Percentiles rank a stretch among this genome's conserved stretches.
phyloP scores from a whole-genome alignment of 2,888 invertebrate species.

The Drosophila eohydei region DNA sequence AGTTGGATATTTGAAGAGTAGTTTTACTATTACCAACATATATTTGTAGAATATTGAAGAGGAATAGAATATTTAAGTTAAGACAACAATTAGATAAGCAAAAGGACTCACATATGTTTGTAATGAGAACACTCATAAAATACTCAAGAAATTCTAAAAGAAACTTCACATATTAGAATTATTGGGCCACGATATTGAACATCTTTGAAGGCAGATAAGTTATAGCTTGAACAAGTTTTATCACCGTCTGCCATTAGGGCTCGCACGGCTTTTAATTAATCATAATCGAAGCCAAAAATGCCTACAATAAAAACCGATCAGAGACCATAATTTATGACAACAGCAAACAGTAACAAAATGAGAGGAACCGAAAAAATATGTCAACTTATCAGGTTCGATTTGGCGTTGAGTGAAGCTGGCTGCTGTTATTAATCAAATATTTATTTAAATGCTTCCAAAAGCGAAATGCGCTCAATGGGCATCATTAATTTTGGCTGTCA shows the following conservation, averaged over 20 bases:
- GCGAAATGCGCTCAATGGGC: conserved; percentile 45
- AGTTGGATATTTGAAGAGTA: background rate
- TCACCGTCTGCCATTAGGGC: conserved; percentile 11
- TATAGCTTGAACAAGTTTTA: conserved; percentile 10
- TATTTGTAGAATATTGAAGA: background rate
- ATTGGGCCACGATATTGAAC: background rate
- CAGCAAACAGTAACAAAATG: background rate
- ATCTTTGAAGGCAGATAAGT: conserved; percentile 4
- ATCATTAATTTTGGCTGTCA: conserved; percentile 74
- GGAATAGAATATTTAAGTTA: background rate
- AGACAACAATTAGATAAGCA: background rate
- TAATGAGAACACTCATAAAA: background rate
- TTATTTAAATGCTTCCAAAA: conserved; percentile 63
- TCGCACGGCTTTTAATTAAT: conserved; percentile 54
- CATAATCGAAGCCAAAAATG: conserved; percentile 63
- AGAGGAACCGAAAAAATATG: conserved; percentile 36
- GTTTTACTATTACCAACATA: too few species aligned
- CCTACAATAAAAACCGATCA: conserved; percentile 67
- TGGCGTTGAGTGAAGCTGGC: conserved; percentile 4
- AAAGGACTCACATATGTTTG: background rate
- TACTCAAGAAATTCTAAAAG: background rate
- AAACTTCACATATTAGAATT: background rate
- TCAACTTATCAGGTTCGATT: conserved; percentile 47
- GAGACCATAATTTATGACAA: conserved; percentile 59
- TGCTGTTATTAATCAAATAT: conserved; percentile 75